These are phyloP conservation scores for Cinclus mexicanus DNA, from an alignment of 2,113 vertebrate genomes.

Conservation along the genomic window DNA sequence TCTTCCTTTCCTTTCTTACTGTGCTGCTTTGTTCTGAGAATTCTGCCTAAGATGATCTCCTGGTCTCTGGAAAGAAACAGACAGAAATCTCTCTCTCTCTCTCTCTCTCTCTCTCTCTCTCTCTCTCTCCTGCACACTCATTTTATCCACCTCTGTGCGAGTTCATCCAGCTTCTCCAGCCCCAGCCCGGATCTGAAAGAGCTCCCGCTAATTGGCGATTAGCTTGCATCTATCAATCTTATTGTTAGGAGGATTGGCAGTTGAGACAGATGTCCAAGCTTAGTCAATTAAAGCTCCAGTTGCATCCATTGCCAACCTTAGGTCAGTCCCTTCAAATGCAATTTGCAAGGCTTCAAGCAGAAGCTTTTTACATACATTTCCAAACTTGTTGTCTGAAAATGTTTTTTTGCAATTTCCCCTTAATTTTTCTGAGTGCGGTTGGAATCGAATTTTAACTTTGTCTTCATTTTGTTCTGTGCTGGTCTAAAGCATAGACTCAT, in stretches of 20 bases:
- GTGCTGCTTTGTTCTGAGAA: not conserved
- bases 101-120: not conserved
- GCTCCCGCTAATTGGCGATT: constrained; percentile 38
- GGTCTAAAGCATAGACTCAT: not conserved
- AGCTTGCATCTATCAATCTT: constrained; percentile 58
- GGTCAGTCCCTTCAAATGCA: constrained; percentile 37
- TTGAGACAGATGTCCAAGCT: constrained; percentile 51
- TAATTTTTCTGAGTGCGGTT: not conserved
- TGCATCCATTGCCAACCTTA: constrained; percentile 41
- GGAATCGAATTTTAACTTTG: not conserved
- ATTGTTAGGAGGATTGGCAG: constrained; percentile 45
- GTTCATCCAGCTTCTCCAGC: not conserved
- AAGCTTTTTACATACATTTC: not conserved
- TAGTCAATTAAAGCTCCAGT: constrained; percentile 57
- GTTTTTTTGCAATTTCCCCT: not conserved
- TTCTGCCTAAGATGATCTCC: not conserved
- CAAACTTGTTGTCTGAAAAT: not conserved
- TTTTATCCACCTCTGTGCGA: not conserved
- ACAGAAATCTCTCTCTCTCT: not conserved
- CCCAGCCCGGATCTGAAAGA: not conserved
- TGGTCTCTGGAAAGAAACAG: not conserved
- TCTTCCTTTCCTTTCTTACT: not conserved
- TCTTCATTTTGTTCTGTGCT: not conserved
- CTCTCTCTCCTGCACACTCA: rapidly evolving
- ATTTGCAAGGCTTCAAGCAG: constrained; percentile 22